Base-by-base conservation (phyloP, 2,113 vertebrate genomes). In the Eudorcas thomsonii region DNA sequence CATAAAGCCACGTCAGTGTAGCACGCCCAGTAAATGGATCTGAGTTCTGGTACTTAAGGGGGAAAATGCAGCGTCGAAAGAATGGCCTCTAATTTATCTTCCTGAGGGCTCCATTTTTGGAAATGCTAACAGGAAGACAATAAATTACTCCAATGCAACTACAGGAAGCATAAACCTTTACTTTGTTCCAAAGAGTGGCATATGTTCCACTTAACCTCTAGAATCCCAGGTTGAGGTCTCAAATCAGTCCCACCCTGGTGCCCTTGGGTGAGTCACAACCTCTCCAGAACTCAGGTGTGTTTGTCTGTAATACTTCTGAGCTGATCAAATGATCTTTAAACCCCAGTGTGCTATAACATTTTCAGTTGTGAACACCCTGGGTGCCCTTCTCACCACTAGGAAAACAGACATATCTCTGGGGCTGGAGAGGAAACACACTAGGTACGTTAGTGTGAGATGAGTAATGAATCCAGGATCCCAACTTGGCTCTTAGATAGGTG, bases 111-210 rank as follows among this genome's bases (percentile, higher is more conserved):
- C 33, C 90, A 94, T 82, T 96, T 98, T 96, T 77, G 77, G 74
- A 97, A 92, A 97, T 95, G 74, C 59, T 97, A 97, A 92, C 83
- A 80, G 81, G 74, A 96, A 96, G 84, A 90, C 98, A 97, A 98
- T 90, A 82, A 96, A 98, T 97, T 28, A 84, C 25, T 92, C 64
- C 54, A 54, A 2, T 2, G 10, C 54, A 88, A 71, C 45, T 39
- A 26, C 52, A 23, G 28, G 64, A 93, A 52, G 39, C 62, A 54
- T 43, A 78, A 87, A 85, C 50, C 30, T 64, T 59, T 45, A 17
- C 21, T 82, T 81, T 83, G 55, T 80, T 94, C 77, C 85, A 39
- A 84, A 71, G 45, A 89, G 45, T 71, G 43, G 21, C 21, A 14
- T 82, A 16, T 17, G 16, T 19, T 57, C 36, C 17, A 64, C 28